Percentiles rank a stretch among this genome's conserved stretches.
Evolutionary conservation across 2,797 vertebrate genomes (phyloP).

Genomic region (Glossophaga mutica): DNA sequence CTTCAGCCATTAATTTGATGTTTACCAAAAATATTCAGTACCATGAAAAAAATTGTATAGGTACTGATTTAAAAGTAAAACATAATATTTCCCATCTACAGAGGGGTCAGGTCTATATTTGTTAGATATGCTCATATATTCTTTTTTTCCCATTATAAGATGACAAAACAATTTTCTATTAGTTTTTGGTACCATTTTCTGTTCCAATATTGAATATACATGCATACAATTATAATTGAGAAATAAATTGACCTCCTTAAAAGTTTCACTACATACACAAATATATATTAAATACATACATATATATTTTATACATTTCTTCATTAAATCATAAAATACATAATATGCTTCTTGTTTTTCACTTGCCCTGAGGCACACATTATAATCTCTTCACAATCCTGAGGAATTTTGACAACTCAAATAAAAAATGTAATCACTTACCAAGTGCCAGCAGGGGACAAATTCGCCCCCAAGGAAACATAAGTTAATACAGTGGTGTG

Average conservation of each 20-base stretch:
- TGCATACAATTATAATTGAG: not conserved
- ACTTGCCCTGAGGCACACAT: not conserved
- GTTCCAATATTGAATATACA: not conserved
- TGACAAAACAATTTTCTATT: not conserved
- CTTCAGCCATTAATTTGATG: not conserved
- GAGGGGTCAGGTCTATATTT: not conserved
- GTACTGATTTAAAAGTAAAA: not conserved
- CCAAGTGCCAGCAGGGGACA: not conserved
- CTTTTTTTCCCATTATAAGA: not conserved
- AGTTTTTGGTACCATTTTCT: not conserved
- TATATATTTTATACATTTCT: not conserved
- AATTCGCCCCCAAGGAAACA: not conserved
- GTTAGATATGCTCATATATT: not conserved
- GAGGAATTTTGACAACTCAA: not conserved
- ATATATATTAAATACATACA: not conserved
- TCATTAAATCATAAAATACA: not conserved
- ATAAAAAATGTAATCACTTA: conserved; percentile 37
- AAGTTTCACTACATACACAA: not conserved
- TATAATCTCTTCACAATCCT: not conserved
- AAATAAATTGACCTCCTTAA: not conserved
- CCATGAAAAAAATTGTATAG: not conserved
- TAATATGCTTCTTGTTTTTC: not conserved
- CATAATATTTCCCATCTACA: not conserved
- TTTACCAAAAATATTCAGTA: not conserved
- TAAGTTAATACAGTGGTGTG: not conserved